Base-by-base conservation (phyloP, 2,113 vertebrate species). In the Hippocampus zosterae region DNA sequence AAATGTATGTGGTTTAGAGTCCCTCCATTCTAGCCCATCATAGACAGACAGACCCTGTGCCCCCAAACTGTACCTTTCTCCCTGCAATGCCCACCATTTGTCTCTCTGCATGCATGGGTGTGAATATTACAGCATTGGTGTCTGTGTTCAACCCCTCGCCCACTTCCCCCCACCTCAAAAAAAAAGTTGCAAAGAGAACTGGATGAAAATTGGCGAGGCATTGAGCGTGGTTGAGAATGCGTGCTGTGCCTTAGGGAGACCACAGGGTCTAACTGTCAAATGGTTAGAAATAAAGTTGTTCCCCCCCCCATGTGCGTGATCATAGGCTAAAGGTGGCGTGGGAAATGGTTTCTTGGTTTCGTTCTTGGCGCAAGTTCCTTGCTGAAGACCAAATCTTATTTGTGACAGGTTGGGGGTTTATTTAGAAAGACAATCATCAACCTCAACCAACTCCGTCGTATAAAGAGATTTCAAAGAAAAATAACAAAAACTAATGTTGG, bases 141-240 rank as follows among this genome's bases (percentile, higher is more conserved):
- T 73, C 68, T 2, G 23, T 19, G 72, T 44, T 59, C 21, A 67
- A 29, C 29, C 29, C 2, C 67, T 75, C 66, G n/a, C n/a, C 25
- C 25, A 27, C 25, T 27, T 27, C 25, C 55, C 50, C 21, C 8
- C 18, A 62, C 9, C 69, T n/a, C n/a, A n/a, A n/a, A n/a, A 27
- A 61, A 50, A 33, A 53, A 50, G 41, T 41, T 57, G 0, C 29
- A 40, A 50, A 27, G 42, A 18, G 15, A 8, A 25, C 62, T 69
- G 78, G 59, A 48, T 71, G 52, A 64, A 68, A 71, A 56, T 27
- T 57, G 87, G 85, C 72, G 84, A 82, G 85, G 69, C 76, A 50
- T 83, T 78, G 81, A 88, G 85, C 1, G 77, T 88, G 85, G 88
- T 85, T 90, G 87, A 88, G 87, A 85, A 70, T 70, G 81, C 0